phyloP scores from a whole-genome alignment of 2,888 invertebrate genomes.

The Scrobipalpa costella region DNA sequence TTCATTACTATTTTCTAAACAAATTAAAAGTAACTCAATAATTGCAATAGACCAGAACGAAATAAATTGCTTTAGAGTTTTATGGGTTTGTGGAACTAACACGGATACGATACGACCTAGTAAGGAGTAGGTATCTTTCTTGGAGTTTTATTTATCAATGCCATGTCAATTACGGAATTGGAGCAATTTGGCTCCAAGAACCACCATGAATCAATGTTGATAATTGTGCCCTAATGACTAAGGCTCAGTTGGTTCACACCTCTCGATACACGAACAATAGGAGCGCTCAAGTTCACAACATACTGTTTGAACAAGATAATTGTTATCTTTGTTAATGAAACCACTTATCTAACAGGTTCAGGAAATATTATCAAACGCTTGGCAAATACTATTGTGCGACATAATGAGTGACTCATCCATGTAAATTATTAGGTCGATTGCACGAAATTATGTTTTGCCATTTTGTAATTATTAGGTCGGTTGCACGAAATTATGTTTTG shows the following conservation, averaged over 20 bases:
- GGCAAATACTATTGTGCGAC: constrained; percentile 38
- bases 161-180: constrained; percentile 46
- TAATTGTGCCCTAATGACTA: constrained; percentile 57
- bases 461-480: not conserved
- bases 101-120: constrained; percentile 3
- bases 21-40: constrained; percentile 10
- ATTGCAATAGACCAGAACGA: constrained; percentile 8
- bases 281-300: constrained; percentile 22
- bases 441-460: not conserved
- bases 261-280: constrained; percentile 32
- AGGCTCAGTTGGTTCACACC: constrained; percentile 52
- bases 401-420: constrained; percentile 48
- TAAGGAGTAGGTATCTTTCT: not conserved
- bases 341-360: constrained; percentile 37
- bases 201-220: constrained; percentile 44
- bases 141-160: constrained; percentile 28
- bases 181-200: constrained; percentile 45
- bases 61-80: not conserved
- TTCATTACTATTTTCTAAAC: constrained; percentile 5
- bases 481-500: not conserved
- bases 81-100: not conserved
- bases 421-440: not conserved
- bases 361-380: constrained; percentile 41
- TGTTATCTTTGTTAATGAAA: constrained; percentile 35
- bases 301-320: constrained; percentile 38